A percentile compares a stretch with the other conserved stretches of the same genome.
These are phyloP conservation scores for Microchrysa polita DNA, from an alignment of 2,888 invertebrate genomes.

Conservation along the genomic window DNA sequence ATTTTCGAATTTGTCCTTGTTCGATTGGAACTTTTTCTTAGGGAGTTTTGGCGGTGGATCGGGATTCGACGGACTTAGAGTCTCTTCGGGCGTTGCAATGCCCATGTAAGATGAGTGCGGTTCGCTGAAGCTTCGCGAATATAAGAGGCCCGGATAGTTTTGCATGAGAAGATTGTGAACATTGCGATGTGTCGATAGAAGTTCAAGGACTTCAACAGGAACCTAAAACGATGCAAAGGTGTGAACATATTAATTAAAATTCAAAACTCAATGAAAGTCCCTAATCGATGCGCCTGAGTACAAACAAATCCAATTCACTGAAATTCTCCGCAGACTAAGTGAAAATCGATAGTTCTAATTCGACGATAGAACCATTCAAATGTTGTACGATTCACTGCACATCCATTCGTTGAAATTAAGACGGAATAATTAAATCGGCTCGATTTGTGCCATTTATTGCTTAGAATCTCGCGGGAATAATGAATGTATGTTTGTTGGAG, in stretches of 20 bases:
- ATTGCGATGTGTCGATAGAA: slow-evolving; percentile 74
- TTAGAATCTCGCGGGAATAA: too few species aligned
- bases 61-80: slow-evolving; percentile 44
- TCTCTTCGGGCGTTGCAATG: slow-evolving; percentile 20
- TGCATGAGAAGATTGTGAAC: slow-evolving; percentile 77
- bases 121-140: slow-evolving; percentile 79
- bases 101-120: slow-evolving; percentile 53
- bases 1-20: slow-evolving; percentile 46
- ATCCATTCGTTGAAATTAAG: too few species aligned
- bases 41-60: slow-evolving; percentile 28
- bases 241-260: not conserved
- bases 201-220: slow-evolving; percentile 78
- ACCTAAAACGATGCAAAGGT: slow-evolving; percentile 56
- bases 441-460: too few species aligned
- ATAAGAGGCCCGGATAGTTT: slow-evolving; percentile 78
- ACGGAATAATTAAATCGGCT: too few species aligned
- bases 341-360: too few species aligned
- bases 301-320: too few species aligned
- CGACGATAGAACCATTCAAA: too few species aligned
- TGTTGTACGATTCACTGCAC: too few species aligned
- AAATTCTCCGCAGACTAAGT: too few species aligned
- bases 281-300: too few species aligned
- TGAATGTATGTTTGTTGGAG: too few species aligned
- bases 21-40: slow-evolving; percentile 38
- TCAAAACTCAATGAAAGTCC: too few species aligned